Base-by-base conservation (phyloP, 2,113 vertebrate species). In the Gallinago undulata region DNA sequence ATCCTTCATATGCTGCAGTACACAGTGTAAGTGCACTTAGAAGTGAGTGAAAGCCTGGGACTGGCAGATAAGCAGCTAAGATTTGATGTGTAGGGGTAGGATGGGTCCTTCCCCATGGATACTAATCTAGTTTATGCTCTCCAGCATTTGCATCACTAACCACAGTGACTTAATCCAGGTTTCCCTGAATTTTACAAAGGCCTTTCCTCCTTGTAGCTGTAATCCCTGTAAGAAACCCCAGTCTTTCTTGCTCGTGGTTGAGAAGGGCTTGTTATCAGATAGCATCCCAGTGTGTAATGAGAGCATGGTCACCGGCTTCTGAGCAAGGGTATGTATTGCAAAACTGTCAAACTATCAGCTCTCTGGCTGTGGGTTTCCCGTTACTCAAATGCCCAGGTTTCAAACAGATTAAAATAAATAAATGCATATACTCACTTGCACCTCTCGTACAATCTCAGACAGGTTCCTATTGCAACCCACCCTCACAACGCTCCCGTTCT, bases 281-380 rank as follows among this genome's bases (percentile, higher is more conserved):
- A 75, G 13, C 25, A 69, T 47, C 17, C 31, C n/a, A 66, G 28
- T 0, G 0, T 30, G 13, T 81, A 84, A 78, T 28, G 21, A 27
- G 81, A 82, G 47, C 17, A 33, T 5, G 1, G 2, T 75, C 62
- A 79, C 19, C 45, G 91, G 63, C 39, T 80, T 63, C 64, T 83
- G 47, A 50, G 9, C 0, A 2, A 27, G 13, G 12, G 6, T 35
- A 53, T 9, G 11, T 62, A 21, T n/a, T 76, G 62, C 0, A 0
- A 86, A 92, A 43, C 53, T 41, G 31, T 41, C 69, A 83, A 86
- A 55, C 19, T 24, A 72, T 72, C 57, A 74, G 6, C 22, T 53
- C 50, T 88, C 64, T 67, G 11, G 28, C 22, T 10, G 4, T 41
- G 27, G 16, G 19, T 47, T 94, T 78, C 75, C 43, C 22, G 22